Evolutionary conservation across 2,888 invertebrate species (phyloP), one percentile per base, ranked within the genome.

Genomic region (Rhimphoctona megacephalus): DNA sequence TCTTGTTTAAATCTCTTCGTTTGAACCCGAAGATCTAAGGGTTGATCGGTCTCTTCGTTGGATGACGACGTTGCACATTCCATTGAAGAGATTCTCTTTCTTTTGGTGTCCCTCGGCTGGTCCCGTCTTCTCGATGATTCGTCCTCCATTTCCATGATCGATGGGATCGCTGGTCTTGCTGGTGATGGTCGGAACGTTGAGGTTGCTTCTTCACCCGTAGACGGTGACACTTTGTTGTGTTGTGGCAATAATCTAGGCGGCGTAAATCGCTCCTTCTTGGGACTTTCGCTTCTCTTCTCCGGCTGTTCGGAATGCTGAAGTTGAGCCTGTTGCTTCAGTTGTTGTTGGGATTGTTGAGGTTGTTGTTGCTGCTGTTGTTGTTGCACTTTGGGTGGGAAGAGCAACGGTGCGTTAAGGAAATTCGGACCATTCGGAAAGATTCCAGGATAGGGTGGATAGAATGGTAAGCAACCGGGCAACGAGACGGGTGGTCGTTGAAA

Each of bases 151-250:
- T 89, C 94, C 5, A 84, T 92, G 87, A 89, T 94, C 88, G 86
- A 88, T 57, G 52, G 61, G n/a, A 94, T 89, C 1, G 95, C 94
- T 0, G 96, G 96, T 92, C 96, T 95, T 0, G 96, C 96, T 17
- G 97, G 97, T 0, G 97, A 96, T 0, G 96, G 96, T 84, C 96
- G 95, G 84, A 96, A 95, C 89, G 96, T 96, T 22, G 96, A 95
- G 14, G 95, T 94, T 0, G 96, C 96, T 92, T 97, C 97, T 91
- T 97, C 96, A 9, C 95, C 96, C 3, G 96, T 96, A 8, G 96
- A 95, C 14, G 97, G 96, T 52, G 97, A 97, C 17, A 96, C 96
- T 91, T 97, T 97, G 87, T 92, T 94, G 43, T 61, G 95, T 90
- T 88, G 92, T 0, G 81, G 92, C 36, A 95, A 95, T 30, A 95